Base-by-base conservation (phyloP, 1,140 invertebrate genomes). In the Kradibia gibbosae region DNA sequence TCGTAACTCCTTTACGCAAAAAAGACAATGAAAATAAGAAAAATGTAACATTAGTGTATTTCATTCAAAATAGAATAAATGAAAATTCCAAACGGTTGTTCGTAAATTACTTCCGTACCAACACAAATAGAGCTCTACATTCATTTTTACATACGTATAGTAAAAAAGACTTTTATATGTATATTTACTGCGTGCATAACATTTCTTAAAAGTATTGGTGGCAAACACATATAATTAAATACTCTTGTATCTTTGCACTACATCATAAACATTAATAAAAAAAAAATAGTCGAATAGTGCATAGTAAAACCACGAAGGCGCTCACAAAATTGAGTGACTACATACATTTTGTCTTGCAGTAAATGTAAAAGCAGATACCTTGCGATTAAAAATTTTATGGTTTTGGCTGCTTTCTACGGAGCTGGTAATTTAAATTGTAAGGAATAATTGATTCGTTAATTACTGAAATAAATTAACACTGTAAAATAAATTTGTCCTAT, bases 181-280 rank as follows among this genome's bases (percentile, higher is more conserved):
- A 31, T 50, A 31, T 72, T 45, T 72, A 72, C 70, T 3, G 17
- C n/a, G 3, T 25, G 42, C 22, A 48, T 31, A 34, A 31, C n/a
- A 36, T 34, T 55, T 74, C 28, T 34, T 31, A 4, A 1, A n/a
- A 3, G 48, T 20, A 74, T 31, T 1, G 3, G 39, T 50, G 22
- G 28, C 13, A 11, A 36, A 60, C n/a, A 31, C 8, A 15, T 22
- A 3, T 65, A 65, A 65, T 65, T 15, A 65, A 65, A 65, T 15
- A 25, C 34, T 34, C 34, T 36, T 65, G 62, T 65, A 65, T 17
- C 28, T 17, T 36, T 25, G 25, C 5, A 31, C 3, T 8, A 20
- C 48, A 53, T 73, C 50, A 73, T 74, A 55, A 55, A 74, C 3
- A 55, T 55, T 74, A 55, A 74, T 74, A 15, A 31, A 15, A 34